These are phyloP conservation scores for Trimorus sp. DNA, from an alignment of 2,888 invertebrate species.

Conservation along the genomic window DNA sequence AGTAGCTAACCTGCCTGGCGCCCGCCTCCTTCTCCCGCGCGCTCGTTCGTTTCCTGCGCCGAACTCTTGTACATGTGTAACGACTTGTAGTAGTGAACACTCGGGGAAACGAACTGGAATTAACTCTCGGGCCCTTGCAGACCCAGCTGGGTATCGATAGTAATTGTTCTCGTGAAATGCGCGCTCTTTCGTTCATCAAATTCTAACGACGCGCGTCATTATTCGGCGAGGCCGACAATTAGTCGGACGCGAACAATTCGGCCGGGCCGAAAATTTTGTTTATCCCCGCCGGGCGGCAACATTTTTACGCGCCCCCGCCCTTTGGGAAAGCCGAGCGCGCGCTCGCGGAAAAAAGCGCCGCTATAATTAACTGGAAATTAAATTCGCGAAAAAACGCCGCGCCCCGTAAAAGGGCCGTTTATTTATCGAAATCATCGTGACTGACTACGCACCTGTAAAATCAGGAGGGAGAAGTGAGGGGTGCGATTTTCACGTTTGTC, in stretches of 20 bases:
- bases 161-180: conserved; percentile 74
- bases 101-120: conserved; percentile 76
- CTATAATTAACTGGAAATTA: conserved; percentile 38
- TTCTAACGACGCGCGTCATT: conserved; percentile 57
- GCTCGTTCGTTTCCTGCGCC: conserved; percentile 67
- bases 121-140: conserved; percentile 69
- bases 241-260: conserved; percentile 50
- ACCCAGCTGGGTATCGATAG: conserved; percentile 72
- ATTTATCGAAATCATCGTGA: conserved; percentile 42
- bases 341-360: conserved; percentile 15
- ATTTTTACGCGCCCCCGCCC: conserved; percentile 3
- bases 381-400: conserved; percentile 20
- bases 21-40: conserved; percentile 63
- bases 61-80: conserved; percentile 65
- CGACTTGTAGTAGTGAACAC: conserved; percentile 69
- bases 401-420: conserved; percentile 33
- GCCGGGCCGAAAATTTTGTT: conserved; percentile 9
- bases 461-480: too few relatives aligned
- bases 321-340: too few relatives aligned
- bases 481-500: too few relatives aligned
- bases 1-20: conserved; percentile 76
- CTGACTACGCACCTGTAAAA: not conserved
- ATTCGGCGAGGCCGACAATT: conserved; percentile 51
- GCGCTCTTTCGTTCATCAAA: conserved; percentile 62
- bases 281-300: conserved; percentile 1